Evolutionary conservation across 2,888 invertebrate species (phyloP), one percentile per base, ranked within the genome.

Genomic region (Trissoscelio sp.): DNA sequence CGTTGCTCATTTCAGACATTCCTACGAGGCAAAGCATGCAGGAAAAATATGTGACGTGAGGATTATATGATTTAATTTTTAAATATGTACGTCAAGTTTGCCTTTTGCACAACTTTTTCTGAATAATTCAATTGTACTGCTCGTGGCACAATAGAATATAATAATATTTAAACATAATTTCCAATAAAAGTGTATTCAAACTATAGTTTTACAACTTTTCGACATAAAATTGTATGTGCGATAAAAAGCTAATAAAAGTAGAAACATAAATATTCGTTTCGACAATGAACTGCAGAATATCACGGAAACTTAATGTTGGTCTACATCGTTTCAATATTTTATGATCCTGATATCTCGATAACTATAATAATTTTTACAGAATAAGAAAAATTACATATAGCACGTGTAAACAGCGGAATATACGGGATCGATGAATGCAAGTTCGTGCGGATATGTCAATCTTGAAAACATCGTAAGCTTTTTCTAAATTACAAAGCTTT

Each of bases 401-500:
- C 42, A 55, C 22, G 22, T 18, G 31, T n/a, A 69, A 44, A 57
- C 31, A n/a, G n/a, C 6, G 20, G 20, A 44, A 44, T 20, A 42
- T 53, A 55, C 22, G 24, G 4, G 42, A 69, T 69, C 55, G 53
- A 77, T 69, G 14, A 24, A 24, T 60, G 51, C 42, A 69, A 6
- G 53, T 20, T 62, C 44, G 58, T 67, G 75, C 39, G 39, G 7
- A 14, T 28, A 48, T 42, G 14, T 24, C 16, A 24, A 39, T 75
- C 42, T 46, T 53, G 31, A 48, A 70, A 44, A 57, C 24, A 14
- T 51, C 14, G 28, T 16, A 18, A 28, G 42, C 69, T 69, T 69
- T 53, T 67, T 51, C 58, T 55, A 48, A 39, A 62, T 11, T 31
- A 12, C 44, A 74, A 75, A 70, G 55, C 64, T 66, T 34, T 18